Evolutionary conservation across 2,797 vertebrate genomes (phyloP), one percentile per base, ranked within the genome.

Genomic region (Clarias fuscus): DNA sequence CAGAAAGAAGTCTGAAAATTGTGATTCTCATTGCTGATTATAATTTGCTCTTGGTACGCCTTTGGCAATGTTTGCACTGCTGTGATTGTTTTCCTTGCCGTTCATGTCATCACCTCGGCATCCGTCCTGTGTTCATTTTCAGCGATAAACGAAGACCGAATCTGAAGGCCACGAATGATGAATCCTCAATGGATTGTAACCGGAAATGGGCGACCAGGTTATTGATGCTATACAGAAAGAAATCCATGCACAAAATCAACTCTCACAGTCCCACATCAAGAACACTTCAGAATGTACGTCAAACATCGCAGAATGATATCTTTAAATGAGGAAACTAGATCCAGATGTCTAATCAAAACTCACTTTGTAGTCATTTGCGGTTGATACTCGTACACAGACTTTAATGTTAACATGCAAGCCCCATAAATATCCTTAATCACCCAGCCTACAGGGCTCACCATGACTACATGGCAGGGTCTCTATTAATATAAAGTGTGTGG

Each of bases 11-110:
- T 17, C 24, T 11, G 65, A 56, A 67, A 56, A 15, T 83, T 65
- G 59, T 37, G 82, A 87, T 87, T 84, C 67, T 84, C 59, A n/a
- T 40, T 73, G n/a, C 40, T 73, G 82, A 84, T 80, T 71, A 84
- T 65, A 61, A 59, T 86, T 83, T 8, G 33, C 18, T 80, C 77
- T 59, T 7, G 24, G 33, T 24, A 20, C 43, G 82, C 82, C 77
- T 27, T 58, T 27, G 76, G 86, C 82, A 58, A 33, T 65, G 82
- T 80, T 87, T 84, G 56, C 40, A 43, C 82, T 72, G 67, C 59
- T 48, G 56, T 80, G 76, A 80, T 72, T 61, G 30, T 73, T 84
- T 84, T 81, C 40, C 75, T 37, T 59, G 76, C 58, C 7, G 40
- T 58, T 87, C 61, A 61, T 68, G 83, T 81, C 62, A 68, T 81